Percentiles rank a stretch among this genome's conserved stretches.
These are phyloP conservation scores for Tyto alba DNA, from an alignment of 2,113 vertebrate species.

Conservation along the genomic window DNA sequence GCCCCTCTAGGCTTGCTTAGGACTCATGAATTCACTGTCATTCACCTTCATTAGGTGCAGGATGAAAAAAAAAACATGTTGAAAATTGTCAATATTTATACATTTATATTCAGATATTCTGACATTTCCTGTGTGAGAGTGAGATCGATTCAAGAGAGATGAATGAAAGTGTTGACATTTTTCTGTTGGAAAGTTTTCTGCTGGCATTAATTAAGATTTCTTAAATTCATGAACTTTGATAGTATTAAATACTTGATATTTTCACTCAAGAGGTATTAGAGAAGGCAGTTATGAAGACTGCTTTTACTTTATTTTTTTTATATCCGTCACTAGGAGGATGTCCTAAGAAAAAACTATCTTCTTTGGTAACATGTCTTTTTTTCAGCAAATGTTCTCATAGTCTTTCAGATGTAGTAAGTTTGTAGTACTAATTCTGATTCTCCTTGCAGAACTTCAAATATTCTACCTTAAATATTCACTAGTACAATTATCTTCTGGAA, in stretches of 20 bases:
- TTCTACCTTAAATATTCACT: background rate
- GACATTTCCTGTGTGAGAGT: background rate
- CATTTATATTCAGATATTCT: conserved; percentile 16
- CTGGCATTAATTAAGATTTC: conserved; percentile 34
- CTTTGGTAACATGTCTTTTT: background rate
- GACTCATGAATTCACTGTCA: background rate
- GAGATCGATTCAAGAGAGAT: background rate
- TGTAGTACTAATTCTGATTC: background rate
- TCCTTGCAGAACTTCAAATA: background rate
- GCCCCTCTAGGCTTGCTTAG: background rate
- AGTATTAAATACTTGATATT: background rate
- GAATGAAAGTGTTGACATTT: conserved; percentile 26
- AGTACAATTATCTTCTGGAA: background rate
- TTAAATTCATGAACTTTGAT: background rate
- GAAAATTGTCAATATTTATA: conserved; percentile 48
- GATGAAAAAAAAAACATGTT: background rate
- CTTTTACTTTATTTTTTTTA: background rate
- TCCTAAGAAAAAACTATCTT: background rate
- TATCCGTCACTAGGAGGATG: background rate
- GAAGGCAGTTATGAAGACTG: background rate
- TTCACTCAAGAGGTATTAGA: background rate
- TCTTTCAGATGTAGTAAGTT: background rate
- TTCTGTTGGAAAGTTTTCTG: background rate
- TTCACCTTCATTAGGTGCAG: conserved; percentile 34
- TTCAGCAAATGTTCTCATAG: background rate